Evolutionary conservation across 2,113 vertebrate genomes (phyloP).

Genomic region (Seriola dumerili): DNA sequence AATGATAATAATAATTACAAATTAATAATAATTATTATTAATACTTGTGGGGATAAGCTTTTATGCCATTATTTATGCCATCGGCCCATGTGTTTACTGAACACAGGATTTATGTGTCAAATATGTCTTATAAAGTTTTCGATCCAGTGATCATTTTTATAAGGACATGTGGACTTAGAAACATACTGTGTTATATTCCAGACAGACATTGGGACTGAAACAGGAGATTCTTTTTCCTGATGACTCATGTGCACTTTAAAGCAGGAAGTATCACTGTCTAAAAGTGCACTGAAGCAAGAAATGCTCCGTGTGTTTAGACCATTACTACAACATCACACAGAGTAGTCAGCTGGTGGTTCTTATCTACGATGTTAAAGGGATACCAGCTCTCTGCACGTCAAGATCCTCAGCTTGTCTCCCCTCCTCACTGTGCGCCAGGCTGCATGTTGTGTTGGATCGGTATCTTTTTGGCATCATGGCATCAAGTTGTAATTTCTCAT

Average conservation of each 20-base stretch:
- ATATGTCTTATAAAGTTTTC: background rate
- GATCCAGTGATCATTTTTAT: background rate
- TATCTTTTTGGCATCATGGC: slow-evolving; percentile 4
- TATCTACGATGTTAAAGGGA: slow-evolving; percentile 22
- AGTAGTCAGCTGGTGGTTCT: slow-evolving; percentile 24
- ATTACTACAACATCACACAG: slow-evolving; percentile 6
- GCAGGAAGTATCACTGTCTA: background rate
- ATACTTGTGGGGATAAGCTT: no score
- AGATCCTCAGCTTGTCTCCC: slow-evolving; percentile 14
- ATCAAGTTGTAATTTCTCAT: slow-evolving; percentile 33
- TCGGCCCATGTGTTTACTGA: no score
- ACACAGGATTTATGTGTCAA: background rate
- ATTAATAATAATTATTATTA: no score
- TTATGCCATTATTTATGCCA: no score
- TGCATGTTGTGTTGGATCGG: slow-evolving; percentile 24
- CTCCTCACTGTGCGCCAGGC: slow-evolving; percentile 2
- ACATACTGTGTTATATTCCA: background rate
- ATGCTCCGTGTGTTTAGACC: background rate
- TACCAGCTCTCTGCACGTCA: slow-evolving; percentile 20
- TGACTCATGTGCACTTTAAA: background rate
- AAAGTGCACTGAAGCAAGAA: background rate
- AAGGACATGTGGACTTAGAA: background rate
- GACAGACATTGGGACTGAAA: no score
- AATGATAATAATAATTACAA: no score
- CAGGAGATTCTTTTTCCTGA: background rate